Conservation (phyloP, 2,888 invertebrate species). For the Elegia similella region DNA sequence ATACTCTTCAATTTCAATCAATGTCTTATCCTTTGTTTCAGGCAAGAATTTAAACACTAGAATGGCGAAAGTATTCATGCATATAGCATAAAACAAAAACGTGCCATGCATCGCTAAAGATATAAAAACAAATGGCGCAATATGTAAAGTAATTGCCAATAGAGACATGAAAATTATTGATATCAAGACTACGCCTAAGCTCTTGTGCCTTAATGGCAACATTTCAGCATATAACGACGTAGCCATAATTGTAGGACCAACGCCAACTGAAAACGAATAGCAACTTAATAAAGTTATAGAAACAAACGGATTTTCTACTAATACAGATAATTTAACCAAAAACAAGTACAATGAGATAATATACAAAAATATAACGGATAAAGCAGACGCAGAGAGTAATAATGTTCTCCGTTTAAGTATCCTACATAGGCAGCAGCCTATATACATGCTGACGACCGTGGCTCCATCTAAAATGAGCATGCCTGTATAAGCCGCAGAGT, state of each 20-base stretch:
- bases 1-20: conserved; percentile 33
- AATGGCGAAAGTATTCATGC: conserved; percentile 26
- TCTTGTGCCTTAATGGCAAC: conserved; percentile 31
- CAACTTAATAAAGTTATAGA: conserved; percentile 18
- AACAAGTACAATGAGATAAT: conserved; percentile 16
- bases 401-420: conserved; percentile 23
- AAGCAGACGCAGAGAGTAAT: conserved; percentile 15
- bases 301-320: conserved; percentile 6
- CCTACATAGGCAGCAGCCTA: conserved; percentile 23
- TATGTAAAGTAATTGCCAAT: background rate
- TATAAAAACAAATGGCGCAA: conserved; percentile 22
- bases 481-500: conserved; percentile 27
- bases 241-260: conserved; percentile 36
- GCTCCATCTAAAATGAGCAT: conserved; percentile 33
- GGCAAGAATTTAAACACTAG: conserved; percentile 37
- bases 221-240: conserved; percentile 37
- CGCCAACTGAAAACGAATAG: conserved; percentile 24
- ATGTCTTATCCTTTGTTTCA: conserved; percentile 37
- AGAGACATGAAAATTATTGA: conserved; percentile 12
- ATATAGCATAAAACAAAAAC: conserved; percentile 35
- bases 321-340: conserved; percentile 6
- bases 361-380: conserved; percentile 4
- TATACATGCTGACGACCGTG: conserved; percentile 25
- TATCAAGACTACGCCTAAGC: conserved; percentile 26
- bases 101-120: conserved; percentile 35